Evolutionary conservation across 2,113 vertebrate genomes (phyloP), one percentile per base, ranked within the genome.

Genomic region (Pavo muticus): DNA sequence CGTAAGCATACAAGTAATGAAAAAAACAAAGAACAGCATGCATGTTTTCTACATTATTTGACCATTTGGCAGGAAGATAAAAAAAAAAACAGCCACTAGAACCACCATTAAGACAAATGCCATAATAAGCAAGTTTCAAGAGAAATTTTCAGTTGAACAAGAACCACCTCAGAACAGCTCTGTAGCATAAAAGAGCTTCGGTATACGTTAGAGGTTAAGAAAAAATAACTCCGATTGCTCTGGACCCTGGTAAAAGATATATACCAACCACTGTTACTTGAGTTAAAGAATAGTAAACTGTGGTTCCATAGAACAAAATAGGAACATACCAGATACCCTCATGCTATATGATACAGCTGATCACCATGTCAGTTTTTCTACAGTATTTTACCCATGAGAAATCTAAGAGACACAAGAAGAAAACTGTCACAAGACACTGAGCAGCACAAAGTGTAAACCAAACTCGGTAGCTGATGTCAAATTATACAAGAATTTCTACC

Each of bases 101-200:
- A 92, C 95, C 97, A 97, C 97, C 97, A 85, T 94, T 97, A 94
- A 76, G 88, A 97, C 96, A 97, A 97, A 96, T 91, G 96, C 83
- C 88, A 97, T 91, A 92, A 73, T 95, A 88, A 93, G 83, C 84
- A 97, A 83, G 84, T 96, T 97, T 92, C 87, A 96, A 96, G 93
- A 97, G 95, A 96, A 74, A 92, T 97, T 92, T 95, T 97, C 60
- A 92, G 48, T 56, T 97, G 83, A 95, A 97, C 50, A 77, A 97
- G 92, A 93, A 94, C 75, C 77, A 95, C 94, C 35, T 48, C 69
- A 83, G 76, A 97, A 92, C 47, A 94, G 91, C 88, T 97, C 71
- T 97, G 93, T 27, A 96, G 91, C 25, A 94, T 96, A 96, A 50
- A 95, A 93, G 96, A 94, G 88, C 56, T 88, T 95, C 60, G 63